Base-by-base conservation (phyloP, 2,797 vertebrate species). In the Sebastes aleutianus region DNA sequence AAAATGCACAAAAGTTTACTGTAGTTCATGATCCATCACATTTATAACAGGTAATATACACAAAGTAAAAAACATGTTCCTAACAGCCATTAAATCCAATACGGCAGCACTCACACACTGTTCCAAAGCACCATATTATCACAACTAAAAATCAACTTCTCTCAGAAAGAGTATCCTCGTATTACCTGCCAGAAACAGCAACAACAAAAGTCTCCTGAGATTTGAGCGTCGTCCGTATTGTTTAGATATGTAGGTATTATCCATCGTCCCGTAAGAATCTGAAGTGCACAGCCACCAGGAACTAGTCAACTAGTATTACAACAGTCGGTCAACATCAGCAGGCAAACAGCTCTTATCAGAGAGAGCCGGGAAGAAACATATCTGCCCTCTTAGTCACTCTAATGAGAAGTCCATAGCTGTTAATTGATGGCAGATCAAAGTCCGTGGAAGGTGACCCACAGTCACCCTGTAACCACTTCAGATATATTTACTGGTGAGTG, bases 111-210 rank as follows among this genome's bases (percentile, higher is more conserved):
- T 34, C 7, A 26, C 8, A 66, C n/a, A 27, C 69, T 70, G 18
- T 3, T 0, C 10, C 26, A 56, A 39, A 56, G 3, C 5, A 31
- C 13, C 16, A 11, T 14, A 10, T 27, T 2, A 56, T 43, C 13
- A 8, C 53, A 53, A n/a, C 18, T 26, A 16, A 20, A 9, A 9
- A 6, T 3, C 5, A 3, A 26, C 39, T 12, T 54, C 13, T 5
- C 3, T 61, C 12, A 53, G 12, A 56, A 67, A 5, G 4, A 39
- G 39, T 27, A 54, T 29, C 5, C 3, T 61, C 20, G 27, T 31
- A 22, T 86, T 92, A 94, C 92, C 93, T 92, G 92, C 32, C 31
- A 94, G 73, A 70, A 78, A 62, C 29, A 86, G 43, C 54, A 91
- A 74, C 68, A 91, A 5, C 12, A 88, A 53, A 65, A 86, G n/a